phyloP scores from a whole-genome alignment of 30 jellyfish, hydroid and myxozoan genomes.

The Hydra vulgaris region DNA sequence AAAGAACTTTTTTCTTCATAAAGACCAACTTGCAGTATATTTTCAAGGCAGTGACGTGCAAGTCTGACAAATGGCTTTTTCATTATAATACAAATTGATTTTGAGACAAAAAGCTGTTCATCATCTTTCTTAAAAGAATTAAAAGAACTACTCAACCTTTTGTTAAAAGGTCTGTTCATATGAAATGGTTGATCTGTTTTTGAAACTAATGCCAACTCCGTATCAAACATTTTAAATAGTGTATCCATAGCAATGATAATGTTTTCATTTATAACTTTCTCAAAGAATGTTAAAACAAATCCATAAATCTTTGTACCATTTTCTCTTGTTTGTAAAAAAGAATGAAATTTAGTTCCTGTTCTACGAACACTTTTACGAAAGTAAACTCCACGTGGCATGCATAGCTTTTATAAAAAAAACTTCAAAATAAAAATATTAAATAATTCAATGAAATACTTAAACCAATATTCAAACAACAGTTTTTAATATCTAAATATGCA shows the following conservation, averaged over 20 bases:
- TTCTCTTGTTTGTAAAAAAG: constrained; percentile 84
- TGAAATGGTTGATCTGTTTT: neutral
- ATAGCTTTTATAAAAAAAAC: constrained; percentile 45
- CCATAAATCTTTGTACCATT: constrained; percentile 91
- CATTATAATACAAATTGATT: constrained; percentile 81
- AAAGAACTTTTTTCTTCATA: constrained; percentile 50
- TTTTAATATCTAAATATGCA: no score
- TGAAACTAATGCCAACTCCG: constrained; percentile 25
- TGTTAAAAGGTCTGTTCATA: neutral
- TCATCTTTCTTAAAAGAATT: constrained; percentile 9
- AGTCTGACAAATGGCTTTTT: constrained; percentile 68
- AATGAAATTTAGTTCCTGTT: constrained; percentile 53
- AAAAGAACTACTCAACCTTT: constrained; percentile 20
- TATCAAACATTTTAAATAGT: constrained; percentile 49
- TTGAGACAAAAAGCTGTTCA: constrained; percentile 52
- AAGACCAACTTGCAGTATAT: constrained; percentile 42
- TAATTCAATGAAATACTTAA: no score
- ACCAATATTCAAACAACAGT: no score
- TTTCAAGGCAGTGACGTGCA: constrained; percentile 54
- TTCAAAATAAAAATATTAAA: no score
- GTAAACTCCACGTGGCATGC: constrained; percentile 86
- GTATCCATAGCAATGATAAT: constrained; percentile 73
- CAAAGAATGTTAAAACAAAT: constrained; percentile 74
- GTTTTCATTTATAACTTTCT: constrained; percentile 44
- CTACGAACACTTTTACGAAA: constrained; percentile 42